Conservation (phyloP, 2,888 invertebrate species). For the Apotomis capreana region DNA sequence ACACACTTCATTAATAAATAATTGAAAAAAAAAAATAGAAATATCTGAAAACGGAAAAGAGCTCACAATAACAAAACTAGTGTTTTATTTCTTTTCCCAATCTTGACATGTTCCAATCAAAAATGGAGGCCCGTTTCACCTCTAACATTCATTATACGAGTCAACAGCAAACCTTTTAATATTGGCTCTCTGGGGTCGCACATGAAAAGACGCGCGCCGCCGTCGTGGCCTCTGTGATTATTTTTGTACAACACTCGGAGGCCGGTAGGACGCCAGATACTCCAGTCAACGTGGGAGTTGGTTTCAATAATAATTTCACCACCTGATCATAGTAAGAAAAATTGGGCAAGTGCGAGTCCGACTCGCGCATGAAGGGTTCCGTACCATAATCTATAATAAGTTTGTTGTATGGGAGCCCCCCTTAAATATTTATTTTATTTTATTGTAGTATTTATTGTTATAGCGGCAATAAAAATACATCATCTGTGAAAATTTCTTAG, state of each 20-base stretch:
- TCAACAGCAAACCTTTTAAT: neutral
- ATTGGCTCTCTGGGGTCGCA: neutral
- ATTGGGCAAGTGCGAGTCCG: too few species aligned
- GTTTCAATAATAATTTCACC: neutral
- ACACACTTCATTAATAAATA: too few species aligned
- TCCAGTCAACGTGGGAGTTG: neutral
- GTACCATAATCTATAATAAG: too few species aligned
- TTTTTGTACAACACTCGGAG: constrained; percentile 11
- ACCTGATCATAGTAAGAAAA: neutral
- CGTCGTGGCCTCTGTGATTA: neutral
- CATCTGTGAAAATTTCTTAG: too few species aligned
- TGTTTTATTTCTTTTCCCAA: neutral
- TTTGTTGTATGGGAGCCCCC: too few species aligned
- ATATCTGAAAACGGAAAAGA: neutral
- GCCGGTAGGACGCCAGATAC: neutral
- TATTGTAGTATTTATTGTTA: too few species aligned
- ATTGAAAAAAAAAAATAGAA: too few species aligned
- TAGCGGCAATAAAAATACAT: too few species aligned
- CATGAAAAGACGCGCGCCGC: neutral
- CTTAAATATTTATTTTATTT: too few species aligned
- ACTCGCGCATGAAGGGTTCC: too few species aligned
- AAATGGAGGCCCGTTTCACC: constrained; percentile 11
- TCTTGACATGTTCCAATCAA: constrained; percentile 1
- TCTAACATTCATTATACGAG: constrained; percentile 16
- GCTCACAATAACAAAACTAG: neutral